Base-by-base conservation (phyloP, 23 tunicate genomes). In the Ciona savignyi region DNA sequence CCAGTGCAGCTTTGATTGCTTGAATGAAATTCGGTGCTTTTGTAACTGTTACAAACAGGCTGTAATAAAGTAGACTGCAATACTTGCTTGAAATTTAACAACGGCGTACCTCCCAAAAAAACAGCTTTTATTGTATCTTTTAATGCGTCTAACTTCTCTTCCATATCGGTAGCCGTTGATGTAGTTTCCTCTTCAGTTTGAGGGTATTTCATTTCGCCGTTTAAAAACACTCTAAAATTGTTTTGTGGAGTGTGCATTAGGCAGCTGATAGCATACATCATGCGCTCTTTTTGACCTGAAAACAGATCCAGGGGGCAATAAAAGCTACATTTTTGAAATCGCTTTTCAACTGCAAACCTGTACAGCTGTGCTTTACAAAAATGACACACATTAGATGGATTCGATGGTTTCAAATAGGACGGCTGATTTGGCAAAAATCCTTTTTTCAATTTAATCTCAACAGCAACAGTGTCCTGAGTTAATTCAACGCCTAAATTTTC, bases 251-350 rank as follows among this genome's bases (percentile, higher is more conserved):
- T 48, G 4, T 28, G 26, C 4, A 84, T 30, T 28, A 84, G 33
- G n/a, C 63, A 34, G 22, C 15, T 24, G 22, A 84, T 34, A 33
- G 89, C 89, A 4, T 70, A 63, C 29, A 51, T 84, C 83, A 84
- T 84, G 25, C 75, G 30, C 0, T 21, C 30, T 32, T 35, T 27
- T 26, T 71, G 67, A 33, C 89, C 89, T 51, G 89, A 84, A 84
- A 84, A 84, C 49, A 84, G 64, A 71, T 84, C 89, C 32, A 84
- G 29, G 4, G 89, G 89, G 60, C 89, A 84, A 70, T 77, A 84
- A 26, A 33, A 64, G 2, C 73, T 66, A 63, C 78, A 74, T 11
- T 21, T n/a, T 4, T 34, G 22, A 28, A 33, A 42, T 27, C 79
- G 63, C n/a, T 61, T 48, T 31, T 77, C 78, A 29, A 27, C 4